phyloP scores from a whole-genome alignment of 2,113 vertebrate species.

The Phoxinus phoxinus region DNA sequence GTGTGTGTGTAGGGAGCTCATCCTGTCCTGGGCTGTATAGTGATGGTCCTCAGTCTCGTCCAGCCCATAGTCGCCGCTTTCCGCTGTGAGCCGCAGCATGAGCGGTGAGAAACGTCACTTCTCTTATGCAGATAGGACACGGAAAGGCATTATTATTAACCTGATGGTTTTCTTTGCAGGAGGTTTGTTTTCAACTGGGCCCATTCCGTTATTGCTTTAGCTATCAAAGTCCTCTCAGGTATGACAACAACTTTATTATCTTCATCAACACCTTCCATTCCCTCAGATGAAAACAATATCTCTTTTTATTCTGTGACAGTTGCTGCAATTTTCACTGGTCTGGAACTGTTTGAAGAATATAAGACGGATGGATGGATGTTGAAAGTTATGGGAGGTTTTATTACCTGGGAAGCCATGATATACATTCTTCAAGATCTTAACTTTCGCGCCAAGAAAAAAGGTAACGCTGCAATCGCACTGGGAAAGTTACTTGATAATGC shows the following conservation, averaged over 20 bases:
- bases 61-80: conserved; percentile 65
- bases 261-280: background rate
- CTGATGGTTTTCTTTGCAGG: conserved; percentile 59
- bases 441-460: conserved; percentile 50
- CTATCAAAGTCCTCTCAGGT: conserved; percentile 75
- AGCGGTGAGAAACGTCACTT: conserved; percentile 53
- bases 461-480: conserved; percentile 2
- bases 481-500: background rate
- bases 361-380: conserved; percentile 65
- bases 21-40: conserved; percentile 67
- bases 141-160: background rate
- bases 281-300: background rate
- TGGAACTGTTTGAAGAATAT: conserved; percentile 64
- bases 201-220: conserved; percentile 67
- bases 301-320: conserved; percentile 61
- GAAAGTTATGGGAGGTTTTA: conserved; percentile 78
- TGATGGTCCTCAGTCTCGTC: conserved; percentile 66
- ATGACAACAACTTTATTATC: conserved; percentile 43
- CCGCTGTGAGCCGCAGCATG: conserved; percentile 70
- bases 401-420: conserved; percentile 74
- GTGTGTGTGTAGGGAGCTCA: conserved; percentile 68
- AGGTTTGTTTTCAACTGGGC: conserved; percentile 74
- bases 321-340: conserved; percentile 76
- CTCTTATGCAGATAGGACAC: background rate
- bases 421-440: conserved; percentile 64